Evolutionary conservation across 2,888 invertebrate genomes (phyloP).

Genomic region (Operophtera brumata): DNA sequence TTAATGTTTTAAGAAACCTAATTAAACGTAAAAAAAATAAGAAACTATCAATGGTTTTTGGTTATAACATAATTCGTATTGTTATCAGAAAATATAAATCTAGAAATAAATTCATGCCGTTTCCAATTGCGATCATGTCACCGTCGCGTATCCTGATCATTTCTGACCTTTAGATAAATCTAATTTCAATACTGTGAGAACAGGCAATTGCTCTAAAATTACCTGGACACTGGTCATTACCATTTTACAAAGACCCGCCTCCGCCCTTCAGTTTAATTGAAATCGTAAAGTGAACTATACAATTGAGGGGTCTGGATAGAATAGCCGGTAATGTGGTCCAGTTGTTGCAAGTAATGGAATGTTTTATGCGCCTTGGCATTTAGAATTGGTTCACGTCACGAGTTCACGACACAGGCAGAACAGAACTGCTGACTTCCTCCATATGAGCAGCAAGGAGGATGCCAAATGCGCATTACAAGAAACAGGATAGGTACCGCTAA

Average conservation of each 20-base stretch:
- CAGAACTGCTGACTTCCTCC: neutral
- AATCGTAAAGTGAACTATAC: constrained; percentile 18
- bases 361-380: constrained; percentile 65
- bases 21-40: too few species aligned
- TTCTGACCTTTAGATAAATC: constrained; percentile 44
- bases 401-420: constrained; percentile 23
- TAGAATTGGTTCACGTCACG: constrained; percentile 46
- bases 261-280: constrained; percentile 17
- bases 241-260: constrained; percentile 23
- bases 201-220: constrained; percentile 33
- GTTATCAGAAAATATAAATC: neutral
- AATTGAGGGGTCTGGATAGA: constrained; percentile 39
- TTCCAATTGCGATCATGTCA: constrained; percentile 34
- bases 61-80: too few species aligned
- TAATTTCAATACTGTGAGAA: constrained; percentile 48
- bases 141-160: constrained; percentile 34
- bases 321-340: constrained; percentile 48
- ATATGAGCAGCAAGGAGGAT: neutral
- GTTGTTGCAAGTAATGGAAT: constrained; percentile 50
- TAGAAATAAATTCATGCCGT: neutral
- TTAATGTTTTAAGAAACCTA: too few species aligned
- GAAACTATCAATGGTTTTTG: too few species aligned
- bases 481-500: too few species aligned
- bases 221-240: constrained; percentile 30
- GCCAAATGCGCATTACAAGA: too few species aligned